These are phyloP conservation scores for Amniataba percoides DNA, from an alignment of 2,797 vertebrate genomes.

Conservation along the genomic window DNA sequence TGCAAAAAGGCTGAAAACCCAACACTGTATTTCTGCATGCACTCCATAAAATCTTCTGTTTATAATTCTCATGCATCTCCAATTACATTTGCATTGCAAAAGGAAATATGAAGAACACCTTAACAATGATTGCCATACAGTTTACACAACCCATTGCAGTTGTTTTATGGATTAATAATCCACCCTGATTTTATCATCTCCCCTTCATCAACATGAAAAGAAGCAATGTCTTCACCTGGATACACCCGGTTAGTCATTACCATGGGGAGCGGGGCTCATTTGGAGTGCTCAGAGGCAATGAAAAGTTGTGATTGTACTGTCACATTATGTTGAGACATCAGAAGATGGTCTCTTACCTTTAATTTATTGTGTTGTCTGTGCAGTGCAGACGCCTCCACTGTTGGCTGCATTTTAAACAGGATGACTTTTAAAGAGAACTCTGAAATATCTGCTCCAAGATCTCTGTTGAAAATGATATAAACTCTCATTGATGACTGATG, in stretches of 20 bases:
- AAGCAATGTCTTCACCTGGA: not conserved
- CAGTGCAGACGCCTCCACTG: slow-evolving; percentile 32
- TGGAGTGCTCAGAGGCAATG: not conserved
- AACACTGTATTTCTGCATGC: not conserved
- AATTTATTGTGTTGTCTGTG: not conserved
- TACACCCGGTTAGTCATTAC: slow-evolving; percentile 17
- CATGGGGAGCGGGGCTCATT: not conserved
- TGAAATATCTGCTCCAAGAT: not conserved
- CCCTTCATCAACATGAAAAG: slow-evolving; percentile 8
- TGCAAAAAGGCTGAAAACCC: slow-evolving; percentile 8
- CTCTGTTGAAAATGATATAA: not conserved
- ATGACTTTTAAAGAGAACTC: not conserved
- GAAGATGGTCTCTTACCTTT: not conserved
- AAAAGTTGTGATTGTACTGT: not conserved
- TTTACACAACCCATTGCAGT: slow-evolving; percentile 1
- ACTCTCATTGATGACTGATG: not conserved
- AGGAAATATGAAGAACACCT: not conserved
- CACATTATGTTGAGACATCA: not conserved
- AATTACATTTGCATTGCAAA: not conserved
- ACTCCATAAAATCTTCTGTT: not conserved
- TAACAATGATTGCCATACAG: not conserved
- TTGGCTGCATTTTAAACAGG: slow-evolving; percentile 18
- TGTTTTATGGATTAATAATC: slow-evolving; percentile 15
- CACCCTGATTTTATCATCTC: not conserved
- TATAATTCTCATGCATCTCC: not conserved